Base-by-base conservation (phyloP, 1,140 invertebrate genomes). In the Drosophila micromelanica region DNA sequence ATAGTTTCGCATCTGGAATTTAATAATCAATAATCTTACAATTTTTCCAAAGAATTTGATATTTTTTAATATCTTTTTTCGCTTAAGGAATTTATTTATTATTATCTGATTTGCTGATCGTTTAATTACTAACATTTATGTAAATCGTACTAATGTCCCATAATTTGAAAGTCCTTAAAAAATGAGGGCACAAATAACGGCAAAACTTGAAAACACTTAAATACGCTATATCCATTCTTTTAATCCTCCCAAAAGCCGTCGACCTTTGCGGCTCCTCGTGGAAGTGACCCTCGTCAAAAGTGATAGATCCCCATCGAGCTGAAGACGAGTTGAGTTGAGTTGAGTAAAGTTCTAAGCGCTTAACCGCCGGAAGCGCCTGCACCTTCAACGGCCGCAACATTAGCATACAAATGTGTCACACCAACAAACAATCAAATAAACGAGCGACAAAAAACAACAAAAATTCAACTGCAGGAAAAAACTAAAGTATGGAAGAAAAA, bases 361-460 rank as follows among this genome's bases (percentile, higher is more conserved):
- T 62, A 68, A 70, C 63, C 71, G 70, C 68, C 81, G 81, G 81
- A 86, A 87, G 84, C 82, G 73, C 60, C 71, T 73, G 54, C 76
- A 27, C 38, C 52, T 55, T n/a, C 64, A 49, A 45, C 30, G 46
- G 61, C 68, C 76, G 64, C 76, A 76, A 68, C 79, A 87, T 87
- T 87, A 87, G 79, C 84, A 87, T 87, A 89, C 84, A 90, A 87
- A 87, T 87, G 84, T 87, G 84, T 87, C 85, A 80, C 84, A 89
- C 76, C 84, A 84, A 84, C 84, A 87, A 87, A 82, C 79, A 79
- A 62, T 78, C 82, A 72, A 87, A 89, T 78, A 87, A 70, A 74
- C 51, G 37, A 63, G 37, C 54, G 35, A 73, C 65, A 70, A 46
- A 46, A 67, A 80, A 77, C 59, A 51, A 76, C 55, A 63, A 37